A percentile compares a stretch with the other conserved stretches of the same genome.
These are phyloP conservation scores for Zaprionus vittiger DNA, from an alignment of 1,140 invertebrate species.

Conservation along the genomic window DNA sequence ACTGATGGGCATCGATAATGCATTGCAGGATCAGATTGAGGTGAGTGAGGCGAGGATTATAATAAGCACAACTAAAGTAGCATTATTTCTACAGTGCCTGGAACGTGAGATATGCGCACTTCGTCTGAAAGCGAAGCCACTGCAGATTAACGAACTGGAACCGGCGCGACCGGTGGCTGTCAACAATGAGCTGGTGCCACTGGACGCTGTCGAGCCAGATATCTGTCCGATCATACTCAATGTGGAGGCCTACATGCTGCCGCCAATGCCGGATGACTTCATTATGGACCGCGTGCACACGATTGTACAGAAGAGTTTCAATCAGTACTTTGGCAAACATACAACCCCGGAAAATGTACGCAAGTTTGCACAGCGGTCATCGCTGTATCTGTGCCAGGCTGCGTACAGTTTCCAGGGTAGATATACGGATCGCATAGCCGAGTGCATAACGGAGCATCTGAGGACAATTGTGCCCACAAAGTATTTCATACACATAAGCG, in stretches of 20 bases:
- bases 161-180: slow-evolving; percentile 13
- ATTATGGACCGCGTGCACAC: slow-evolving; percentile 73
- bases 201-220: slow-evolving; percentile 9
- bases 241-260: slow-evolving; percentile 64
- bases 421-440: slow-evolving; percentile 70
- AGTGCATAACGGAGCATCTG: slow-evolving; percentile 73
- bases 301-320: slow-evolving; percentile 71
- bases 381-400: slow-evolving; percentile 73
- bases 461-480: slow-evolving; percentile 77
- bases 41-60: slow-evolving; percentile 31
- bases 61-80: neutral
- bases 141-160: slow-evolving; percentile 66
- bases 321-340: slow-evolving; percentile 61
- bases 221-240: slow-evolving; percentile 65
- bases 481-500: slow-evolving; percentile 69
- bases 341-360: slow-evolving; percentile 68
- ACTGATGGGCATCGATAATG: slow-evolving; percentile 72
- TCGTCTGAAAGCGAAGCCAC: slow-evolving; percentile 75
- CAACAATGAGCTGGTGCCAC: slow-evolving; percentile 32
- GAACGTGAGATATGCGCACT: slow-evolving; percentile 79
- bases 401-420: slow-evolving; percentile 75
- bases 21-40: slow-evolving; percentile 83
- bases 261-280: slow-evolving; percentile 73
- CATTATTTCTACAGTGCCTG: slow-evolving; percentile 49
- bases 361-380: slow-evolving; percentile 61